Base-by-base conservation (phyloP, 2,888 invertebrate species). In the Drosophila anceps region DNA sequence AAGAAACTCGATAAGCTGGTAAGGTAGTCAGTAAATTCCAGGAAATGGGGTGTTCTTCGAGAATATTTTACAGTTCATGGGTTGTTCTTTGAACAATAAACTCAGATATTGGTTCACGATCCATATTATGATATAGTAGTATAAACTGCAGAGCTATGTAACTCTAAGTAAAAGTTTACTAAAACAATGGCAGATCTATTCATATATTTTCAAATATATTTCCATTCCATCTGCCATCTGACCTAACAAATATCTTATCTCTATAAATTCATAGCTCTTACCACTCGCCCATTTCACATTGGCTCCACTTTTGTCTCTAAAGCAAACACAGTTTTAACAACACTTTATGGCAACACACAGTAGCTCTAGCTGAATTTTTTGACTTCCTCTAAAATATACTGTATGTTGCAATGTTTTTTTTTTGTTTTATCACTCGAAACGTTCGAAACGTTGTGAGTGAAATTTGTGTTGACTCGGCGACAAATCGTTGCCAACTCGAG, bases 401-500 rank as follows among this genome's bases (percentile, higher is more conserved):
- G 60, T 41, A 69, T 66, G 67, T 54, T 61, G 55, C 51, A 37
- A 77, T 71, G 77, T 65, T 80, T 65, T 80, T 64, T 24, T 69
- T 82, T 79, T 51, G 70, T 53, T 73, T 70, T 70, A 81, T 62
- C 63, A 67, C 65, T 68, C 70, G 73, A 58, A 60, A 51, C 58
- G 18, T 43, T 43, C 73, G 83, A 64, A 79, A 39, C 51, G 62
- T 9, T 67, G 74, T 69, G 65, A 74, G 63, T 61, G 29, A 77
- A 82, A 82, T 72, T 81, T 86, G 84, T 88, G 87, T 84, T 80
- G 87, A 84, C 84, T 78, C 65, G 80, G 85, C 84, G 81, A 89
- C 90, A 89, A 86, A 87, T 87, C 88, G 84, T 78, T 81, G 85
- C 68, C 87, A 80, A 76, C 60, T 88, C 78, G 72, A 80, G 81